phyloP scores from a whole-genome alignment of 2,113 vertebrate genomes.

The Anas platyrhynchos region DNA sequence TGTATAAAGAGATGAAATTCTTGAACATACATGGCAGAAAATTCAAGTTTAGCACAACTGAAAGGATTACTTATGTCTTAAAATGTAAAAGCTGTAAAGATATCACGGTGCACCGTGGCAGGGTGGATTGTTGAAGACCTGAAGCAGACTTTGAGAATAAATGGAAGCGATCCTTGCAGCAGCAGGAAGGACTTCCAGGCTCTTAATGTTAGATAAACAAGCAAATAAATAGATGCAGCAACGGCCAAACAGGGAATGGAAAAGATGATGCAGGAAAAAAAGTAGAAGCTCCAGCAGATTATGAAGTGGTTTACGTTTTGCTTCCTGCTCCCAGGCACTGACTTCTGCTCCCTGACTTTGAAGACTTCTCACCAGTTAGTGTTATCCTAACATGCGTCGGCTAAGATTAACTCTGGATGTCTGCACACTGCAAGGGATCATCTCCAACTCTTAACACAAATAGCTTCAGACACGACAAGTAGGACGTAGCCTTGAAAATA shows the following conservation, averaged over 20 bases:
- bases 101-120: no score
- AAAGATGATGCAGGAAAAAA: not conserved
- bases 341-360: not conserved
- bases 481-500: not conserved
- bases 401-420: not conserved
- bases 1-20: not conserved
- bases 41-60: not conserved
- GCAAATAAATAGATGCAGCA: not conserved
- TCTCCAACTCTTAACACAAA: not conserved
- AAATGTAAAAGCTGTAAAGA: not conserved
- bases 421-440: not conserved
- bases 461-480: not conserved
- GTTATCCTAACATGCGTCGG: fast-evolving
- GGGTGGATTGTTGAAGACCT: not conserved
- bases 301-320: not conserved
- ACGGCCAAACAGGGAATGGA: not conserved
- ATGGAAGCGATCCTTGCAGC: not conserved
- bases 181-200: not conserved
- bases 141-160: not conserved
- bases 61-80: not conserved
- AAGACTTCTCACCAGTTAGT: not conserved
- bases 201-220: not conserved
- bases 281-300: not conserved
- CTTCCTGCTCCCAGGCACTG: not conserved
- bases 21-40: not conserved